Evolutionary conservation across 1,140 invertebrate genomes (phyloP), one percentile per base, ranked within the genome.

Genomic region (Phymorhynchus buccinoides): DNA sequence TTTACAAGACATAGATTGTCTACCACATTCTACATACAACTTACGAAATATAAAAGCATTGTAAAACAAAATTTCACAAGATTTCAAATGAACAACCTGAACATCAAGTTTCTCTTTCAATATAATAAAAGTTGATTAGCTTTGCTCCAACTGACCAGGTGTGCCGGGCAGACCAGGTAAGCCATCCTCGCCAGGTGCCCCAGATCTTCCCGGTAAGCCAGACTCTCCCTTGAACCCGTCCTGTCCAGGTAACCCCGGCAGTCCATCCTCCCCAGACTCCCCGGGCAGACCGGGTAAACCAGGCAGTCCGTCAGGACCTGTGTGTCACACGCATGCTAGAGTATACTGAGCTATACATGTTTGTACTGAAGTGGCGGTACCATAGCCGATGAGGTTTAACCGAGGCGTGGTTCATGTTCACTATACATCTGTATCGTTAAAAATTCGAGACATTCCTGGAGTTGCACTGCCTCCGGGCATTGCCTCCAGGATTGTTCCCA

Each of bases 281-380:
- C 89, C 89, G 87, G 86, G 89, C 0, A 84, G 84, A 48, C 92
- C 92, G 73, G 88, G 83, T 12, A 86, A 52, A 48, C 91, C 91
- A 30, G 86, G 77, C 4, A 88, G 83, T 27, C 91, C 91, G 77
- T 86, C 85, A 22, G 78, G 86, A 62, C 91, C 91, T 83, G 85
- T 79, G 27, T 79, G n/a, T n/a, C n/a, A n/a, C n/a, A n/a, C n/a
- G n/a, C n/a, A n/a, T n/a, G n/a, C n/a, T n/a, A n/a, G n/a, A n/a
- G n/a, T n/a, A n/a, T n/a, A n/a, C n/a, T n/a, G n/a, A n/a, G n/a
- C n/a, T n/a, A n/a, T n/a, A n/a, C n/a, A n/a, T n/a, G n/a, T n/a
- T n/a, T n/a, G n/a, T n/a, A n/a, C n/a, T n/a, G n/a, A n/a, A n/a
- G n/a, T n/a, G n/a, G n/a, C n/a, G n/a, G n/a, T n/a, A n/a, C n/a